A percentile compares a stretch with the other conserved stretches of the same genome.
phyloP scores from a whole-genome alignment of 2,888 invertebrate genomes.

The Cantharis lateralis region DNA sequence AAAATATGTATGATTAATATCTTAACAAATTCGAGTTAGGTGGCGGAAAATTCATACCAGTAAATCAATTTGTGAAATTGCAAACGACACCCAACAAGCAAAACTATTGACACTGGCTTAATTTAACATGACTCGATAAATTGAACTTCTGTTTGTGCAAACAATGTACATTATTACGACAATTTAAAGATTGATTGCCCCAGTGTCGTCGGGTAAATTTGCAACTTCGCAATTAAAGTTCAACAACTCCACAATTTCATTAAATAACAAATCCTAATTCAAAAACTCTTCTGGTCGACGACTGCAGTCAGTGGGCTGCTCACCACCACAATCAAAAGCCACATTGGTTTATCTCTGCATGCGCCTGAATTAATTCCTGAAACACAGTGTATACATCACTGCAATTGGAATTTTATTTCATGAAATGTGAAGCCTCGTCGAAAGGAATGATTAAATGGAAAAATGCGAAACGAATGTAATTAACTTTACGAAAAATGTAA shows the following conservation, averaged over 20 bases:
- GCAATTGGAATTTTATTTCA: background rate
- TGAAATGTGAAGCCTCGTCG: background rate
- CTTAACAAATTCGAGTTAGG: background rate
- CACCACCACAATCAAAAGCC: background rate
- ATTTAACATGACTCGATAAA: background rate
- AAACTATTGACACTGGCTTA: background rate
- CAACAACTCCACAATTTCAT: background rate
- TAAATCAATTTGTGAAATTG: background rate
- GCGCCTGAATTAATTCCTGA: background rate
- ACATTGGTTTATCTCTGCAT: background rate
- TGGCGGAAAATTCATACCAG: background rate
- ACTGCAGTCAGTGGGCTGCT: background rate
- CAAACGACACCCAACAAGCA: background rate
- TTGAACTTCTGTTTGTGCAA: background rate
- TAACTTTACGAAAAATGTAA: background rate
- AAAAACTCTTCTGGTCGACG: background rate
- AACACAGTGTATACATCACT: background rate
- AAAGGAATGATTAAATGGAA: background rate
- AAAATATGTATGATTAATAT: background rate
- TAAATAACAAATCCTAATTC: background rate
- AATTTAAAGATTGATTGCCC: background rate
- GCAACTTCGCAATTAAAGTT: background rate
- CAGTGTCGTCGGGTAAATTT: background rate
- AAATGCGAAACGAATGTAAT: background rate
- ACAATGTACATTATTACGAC: background rate